These are phyloP conservation scores for Rhinopomastus cyanomelas DNA, from an alignment of 2,113 vertebrate genomes.

Conservation along the genomic window DNA sequence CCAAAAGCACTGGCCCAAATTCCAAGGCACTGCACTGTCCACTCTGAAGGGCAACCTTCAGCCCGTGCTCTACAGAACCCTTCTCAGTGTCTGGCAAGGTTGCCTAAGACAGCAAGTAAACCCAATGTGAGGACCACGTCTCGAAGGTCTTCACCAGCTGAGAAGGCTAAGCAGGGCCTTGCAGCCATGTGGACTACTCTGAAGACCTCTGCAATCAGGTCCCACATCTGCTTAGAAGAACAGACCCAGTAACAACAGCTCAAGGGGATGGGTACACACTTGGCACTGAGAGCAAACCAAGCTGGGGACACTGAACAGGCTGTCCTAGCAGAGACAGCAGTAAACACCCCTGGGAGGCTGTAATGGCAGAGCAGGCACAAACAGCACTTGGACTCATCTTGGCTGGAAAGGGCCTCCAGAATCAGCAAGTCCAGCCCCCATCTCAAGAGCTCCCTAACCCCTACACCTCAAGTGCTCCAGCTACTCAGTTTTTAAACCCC, in stretches of 20 bases:
- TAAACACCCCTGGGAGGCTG: not conserved
- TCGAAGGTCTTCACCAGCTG: not conserved
- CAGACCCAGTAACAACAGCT: not conserved
- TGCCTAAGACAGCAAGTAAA: not conserved
- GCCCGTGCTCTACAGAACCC: not conserved
- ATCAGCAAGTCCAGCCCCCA: too few relatives aligned
- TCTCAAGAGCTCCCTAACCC: too few relatives aligned
- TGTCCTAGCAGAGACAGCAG: not conserved
- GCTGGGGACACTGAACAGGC: not conserved
- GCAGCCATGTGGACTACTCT: not conserved
- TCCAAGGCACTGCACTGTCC: not conserved
- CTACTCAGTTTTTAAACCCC: too few relatives aligned
- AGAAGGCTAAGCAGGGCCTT: not conserved
- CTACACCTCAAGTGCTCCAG: too few relatives aligned
- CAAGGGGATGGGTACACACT: not conserved
- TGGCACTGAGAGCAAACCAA: not conserved
- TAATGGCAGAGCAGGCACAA: not conserved
- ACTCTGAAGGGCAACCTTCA: not conserved
- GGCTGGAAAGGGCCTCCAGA: too few relatives aligned
- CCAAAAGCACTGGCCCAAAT: not conserved
- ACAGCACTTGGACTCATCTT: not conserved
- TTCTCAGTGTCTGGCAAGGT: not conserved
- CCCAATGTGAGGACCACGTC: accelerated
- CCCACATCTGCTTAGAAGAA: not conserved
- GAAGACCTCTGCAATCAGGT: not conserved